phyloP scores from a whole-genome alignment of 2,113 vertebrate genomes.

The Cyanoliseus patagonus region DNA sequence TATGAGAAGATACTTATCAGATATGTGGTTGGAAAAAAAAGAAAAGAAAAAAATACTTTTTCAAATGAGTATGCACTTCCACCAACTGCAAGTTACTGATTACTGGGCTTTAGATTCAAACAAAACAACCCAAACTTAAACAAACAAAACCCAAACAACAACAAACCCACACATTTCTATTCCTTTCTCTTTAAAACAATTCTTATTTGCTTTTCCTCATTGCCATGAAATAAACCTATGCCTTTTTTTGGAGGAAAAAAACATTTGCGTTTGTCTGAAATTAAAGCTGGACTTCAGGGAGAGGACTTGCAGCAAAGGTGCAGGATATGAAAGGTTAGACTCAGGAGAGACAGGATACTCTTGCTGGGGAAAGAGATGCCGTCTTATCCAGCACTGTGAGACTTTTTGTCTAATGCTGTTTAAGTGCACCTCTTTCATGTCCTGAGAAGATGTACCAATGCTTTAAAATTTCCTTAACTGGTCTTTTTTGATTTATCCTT shows the following conservation, averaged over 20 bases:
- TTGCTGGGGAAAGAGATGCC: background rate
- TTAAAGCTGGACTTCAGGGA: background rate
- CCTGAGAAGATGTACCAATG: background rate
- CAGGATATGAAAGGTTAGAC: background rate
- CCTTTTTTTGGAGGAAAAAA: background rate
- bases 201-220: background rate
- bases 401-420: background rate
- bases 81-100: background rate
- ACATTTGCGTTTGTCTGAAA: background rate
- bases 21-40: background rate
- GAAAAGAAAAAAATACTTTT: background rate
- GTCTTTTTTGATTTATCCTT: background rate
- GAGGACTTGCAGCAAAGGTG: background rate
- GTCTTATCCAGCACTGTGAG: background rate
- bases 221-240: background rate
- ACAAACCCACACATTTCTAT: background rate
- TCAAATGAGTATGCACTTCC: background rate
- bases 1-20: background rate
- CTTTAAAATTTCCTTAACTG: background rate
- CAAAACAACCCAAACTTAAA: background rate
- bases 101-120: background rate
- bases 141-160: background rate
- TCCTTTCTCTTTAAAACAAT: background rate
- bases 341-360: fast-evolving
- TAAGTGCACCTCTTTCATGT: background rate